Base-by-base conservation (phyloP, 2,113 vertebrate genomes). In the Halichoerus grypus region DNA sequence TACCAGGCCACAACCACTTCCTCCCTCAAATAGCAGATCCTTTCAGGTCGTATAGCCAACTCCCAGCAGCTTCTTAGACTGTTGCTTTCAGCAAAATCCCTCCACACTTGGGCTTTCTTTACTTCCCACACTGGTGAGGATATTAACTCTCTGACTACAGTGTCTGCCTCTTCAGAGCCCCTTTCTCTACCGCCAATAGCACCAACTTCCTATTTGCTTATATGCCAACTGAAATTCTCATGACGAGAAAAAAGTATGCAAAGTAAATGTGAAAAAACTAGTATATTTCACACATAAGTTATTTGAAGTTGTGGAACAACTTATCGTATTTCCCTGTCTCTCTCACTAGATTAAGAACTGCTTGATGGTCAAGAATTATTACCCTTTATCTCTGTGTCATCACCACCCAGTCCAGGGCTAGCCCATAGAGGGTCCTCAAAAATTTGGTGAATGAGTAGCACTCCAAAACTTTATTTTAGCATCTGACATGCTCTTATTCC, bases 381-480 rank as follows among this genome's bases (percentile, higher is more conserved):
- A 51, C 12, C 61, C 26, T 61, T 57, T 85, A 51, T 71, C 31
- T 94, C 42, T 96, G 57, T 67, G 36, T 51, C 46, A 65, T 63
- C 55, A 76, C 9, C 31, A 84, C 33, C 13, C 39, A 71, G 42
- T 49, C 61, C 39, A 79, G 6, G 3, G 3, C n/a, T 85, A 63
- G 7, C 18, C 31, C 39, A 90, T 0, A 77, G 10, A 91, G 7
- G 26, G 18, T 53, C 51, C 51, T 96, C 21, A 84, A 95, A 95
- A 76, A 61, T 28, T 5, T 55, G 46, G 33, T 65, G 8, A 91
- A 57, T 7, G 14, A 91, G 46, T 13, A 92, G 28, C 67, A 96
- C 49, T 61, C 28, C n/a, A 16, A 96, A 96, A 77, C 46, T 96
- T 79, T 53, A 55, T 53, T 94, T 94, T 72, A 77, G 46, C 14